These are phyloP conservation scores for Hyphantria cunea DNA, from an alignment of 1,140 invertebrate genomes.

Conservation along the genomic window DNA sequence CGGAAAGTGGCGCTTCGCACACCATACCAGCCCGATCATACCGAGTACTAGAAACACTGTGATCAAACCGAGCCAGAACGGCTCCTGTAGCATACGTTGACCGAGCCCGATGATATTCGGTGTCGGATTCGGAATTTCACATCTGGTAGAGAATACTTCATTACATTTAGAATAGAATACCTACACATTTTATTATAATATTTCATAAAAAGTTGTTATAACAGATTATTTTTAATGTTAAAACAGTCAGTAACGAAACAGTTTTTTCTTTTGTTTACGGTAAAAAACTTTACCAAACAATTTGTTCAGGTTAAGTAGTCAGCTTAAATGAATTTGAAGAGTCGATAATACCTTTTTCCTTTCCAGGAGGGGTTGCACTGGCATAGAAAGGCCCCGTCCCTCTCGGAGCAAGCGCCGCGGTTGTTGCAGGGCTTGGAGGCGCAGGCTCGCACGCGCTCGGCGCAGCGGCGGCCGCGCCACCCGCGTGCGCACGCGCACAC, in stretches of 20 bases:
- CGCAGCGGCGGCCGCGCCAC: conserved; percentile 85
- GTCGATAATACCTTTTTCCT: conserved; percentile 73
- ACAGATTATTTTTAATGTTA: too few relatives aligned
- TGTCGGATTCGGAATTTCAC: conserved; percentile 69
- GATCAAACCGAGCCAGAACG: conserved; percentile 91
- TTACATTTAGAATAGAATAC: neutral
- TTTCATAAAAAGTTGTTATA: too few relatives aligned
- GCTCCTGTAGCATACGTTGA: conserved; percentile 90
- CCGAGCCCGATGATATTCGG: conserved; percentile 82
- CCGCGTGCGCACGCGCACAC: conserved; percentile 84
- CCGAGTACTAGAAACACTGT: conserved; percentile 89
- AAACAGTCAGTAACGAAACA: too few relatives aligned
- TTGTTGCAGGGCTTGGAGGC: conserved; percentile 87
- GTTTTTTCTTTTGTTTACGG: too few relatives aligned
- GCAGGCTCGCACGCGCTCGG: conserved; percentile 85
- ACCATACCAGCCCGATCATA: conserved; percentile 89
- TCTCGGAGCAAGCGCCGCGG: conserved; percentile 85
- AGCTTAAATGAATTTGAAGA: too few relatives aligned
- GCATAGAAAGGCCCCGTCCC: conserved; percentile 85
- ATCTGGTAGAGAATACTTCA: conserved; percentile 44
- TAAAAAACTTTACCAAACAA: neutral
- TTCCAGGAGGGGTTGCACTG: conserved; percentile 89
- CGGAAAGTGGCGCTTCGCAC: conserved; percentile 90
- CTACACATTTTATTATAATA: too few relatives aligned
- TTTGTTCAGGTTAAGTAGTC: too few relatives aligned